Percentiles rank a stretch among this genome's conserved stretches.
These are phyloP conservation scores for Acridotheres tristis DNA, from an alignment of 2,797 vertebrate species.

Conservation along the genomic window DNA sequence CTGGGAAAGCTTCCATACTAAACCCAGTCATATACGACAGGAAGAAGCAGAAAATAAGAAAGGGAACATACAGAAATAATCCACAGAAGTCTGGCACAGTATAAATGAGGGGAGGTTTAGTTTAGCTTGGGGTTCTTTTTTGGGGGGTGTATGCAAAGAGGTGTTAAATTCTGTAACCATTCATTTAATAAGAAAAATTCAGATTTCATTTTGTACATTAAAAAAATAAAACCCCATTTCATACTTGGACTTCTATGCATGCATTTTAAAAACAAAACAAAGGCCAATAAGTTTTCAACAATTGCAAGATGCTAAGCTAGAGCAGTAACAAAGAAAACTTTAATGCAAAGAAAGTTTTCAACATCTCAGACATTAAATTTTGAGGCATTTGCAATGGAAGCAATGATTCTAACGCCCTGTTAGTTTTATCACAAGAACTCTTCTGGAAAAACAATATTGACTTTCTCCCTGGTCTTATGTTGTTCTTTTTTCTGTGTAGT, in stretches of 20 bases:
- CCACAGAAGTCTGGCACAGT: neutral
- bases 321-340: neutral
- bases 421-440: neutral
- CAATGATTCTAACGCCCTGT: neutral
- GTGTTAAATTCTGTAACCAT: neutral
- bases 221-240: neutral
- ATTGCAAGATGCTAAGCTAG: neutral
- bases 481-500: neutral
- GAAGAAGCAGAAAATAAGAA: neutral
- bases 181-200: neutral
- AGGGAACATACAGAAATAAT: neutral
- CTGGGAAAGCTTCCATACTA: neutral
- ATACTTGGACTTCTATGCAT: neutral
- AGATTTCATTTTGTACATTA: neutral
- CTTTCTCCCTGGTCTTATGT: neutral
- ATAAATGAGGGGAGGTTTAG: neutral
- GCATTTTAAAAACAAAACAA: neutral
- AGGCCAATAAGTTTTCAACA: fast-evolving
- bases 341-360: neutral
- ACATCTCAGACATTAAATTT: neutral
- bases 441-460: neutral
- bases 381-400: neutral
- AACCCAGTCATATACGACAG: neutral
- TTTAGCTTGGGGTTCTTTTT: neutral
- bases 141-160: neutral